Base-by-base conservation (phyloP, 2,888 invertebrate species). In the Ectemnius continuus region DNA sequence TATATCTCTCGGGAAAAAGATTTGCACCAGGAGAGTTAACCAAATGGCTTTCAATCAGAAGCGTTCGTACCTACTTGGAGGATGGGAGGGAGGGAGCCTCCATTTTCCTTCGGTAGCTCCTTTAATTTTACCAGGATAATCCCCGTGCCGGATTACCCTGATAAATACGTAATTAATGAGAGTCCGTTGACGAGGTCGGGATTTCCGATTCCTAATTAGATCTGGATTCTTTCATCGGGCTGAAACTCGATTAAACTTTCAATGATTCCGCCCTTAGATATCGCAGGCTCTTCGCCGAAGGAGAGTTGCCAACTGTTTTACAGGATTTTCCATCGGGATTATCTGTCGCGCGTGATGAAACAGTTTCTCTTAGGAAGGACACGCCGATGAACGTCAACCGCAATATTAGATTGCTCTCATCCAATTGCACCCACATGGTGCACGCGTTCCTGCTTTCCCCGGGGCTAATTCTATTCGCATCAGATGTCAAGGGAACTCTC, bases 391-490 rank as follows among this genome's bases (percentile, higher is more conserved):
- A 36, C 28, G 16, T 56, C 64, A 36, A 64, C 56, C 57, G 14
- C 8, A 23, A 56, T 36, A 56, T 64, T 64, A 64, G 57, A 64
- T 56, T 64, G 62, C 56, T 36, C 48, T 56, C 56, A 8, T 56
- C 28, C 45, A 36, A 56, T 64, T 64, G 52, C 18, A 48, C 26
- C 26, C 62, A 16, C 36, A 8, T 36, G 61, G 61, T 62, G 26
- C 18, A 52, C 52, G 64, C 28, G 64, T 18, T 20, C 57, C 18
- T 26, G n/a, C 45, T 13, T 26, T 57, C 46, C 36, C 57, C 47
- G 18, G 18, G 65, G 57, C 18, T 58, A 65, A 65, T 65, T 58
- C 57, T 28, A 8, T 16, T 18, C 46, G 8, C 46, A 20, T 18
- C 46, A 46, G 16, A 46, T 46, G 58, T 65, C 65, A 65, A 46